Evolutionary conservation across 2,797 vertebrate genomes (phyloP), one percentile per base, ranked within the genome.

Genomic region (Microctenopoma steveboyesi): DNA sequence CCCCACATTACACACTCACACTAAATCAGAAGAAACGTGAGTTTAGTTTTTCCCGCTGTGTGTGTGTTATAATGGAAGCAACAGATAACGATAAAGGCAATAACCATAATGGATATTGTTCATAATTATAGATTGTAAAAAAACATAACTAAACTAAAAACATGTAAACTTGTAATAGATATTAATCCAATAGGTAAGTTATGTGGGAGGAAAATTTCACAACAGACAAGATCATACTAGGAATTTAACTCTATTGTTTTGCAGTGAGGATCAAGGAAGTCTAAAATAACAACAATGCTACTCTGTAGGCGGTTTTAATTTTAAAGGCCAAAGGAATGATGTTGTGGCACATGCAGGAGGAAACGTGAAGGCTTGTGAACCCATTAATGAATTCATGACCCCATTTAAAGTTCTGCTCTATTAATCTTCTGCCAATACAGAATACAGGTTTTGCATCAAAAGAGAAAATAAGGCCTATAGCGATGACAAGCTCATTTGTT

Each of bases 301-400:
- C 2, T 51, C 27, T 1, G 1, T 0, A 14, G 2, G 0, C n/a
- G 37, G 49, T 33, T 47, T 55, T 73, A 71, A 76, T 73, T 76
- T 69, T 69, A 70, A 46, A 69, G 6, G 42, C 18, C 35, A 52
- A 48, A 3, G 7, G 11, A 64, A 16, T 7, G 52, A 40, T 0
- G 2, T n/a, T 46, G 11, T 1, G 1, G 2, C 16, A 76, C 0
- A 47, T 7, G 50, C 81, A 85, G 69, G 73, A 81, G 82, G 82
- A 89, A 85, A 72, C 66, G 65, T 45, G 5, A 72, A 64, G 4
- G 43, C 33, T 28, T 5, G 1, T 14, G 3, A 11, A 35, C 25
- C 6, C 18, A 51, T 27, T 18, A 3, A 22, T 39, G 5, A 22
- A 4, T 55, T 11, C 15, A 1, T 2, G 55, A 35, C 11, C 47